Percentiles rank a stretch among this genome's conserved stretches.
Evolutionary conservation across 1,140 invertebrate species (phyloP).

Genomic region (Cydia pomonella): DNA sequence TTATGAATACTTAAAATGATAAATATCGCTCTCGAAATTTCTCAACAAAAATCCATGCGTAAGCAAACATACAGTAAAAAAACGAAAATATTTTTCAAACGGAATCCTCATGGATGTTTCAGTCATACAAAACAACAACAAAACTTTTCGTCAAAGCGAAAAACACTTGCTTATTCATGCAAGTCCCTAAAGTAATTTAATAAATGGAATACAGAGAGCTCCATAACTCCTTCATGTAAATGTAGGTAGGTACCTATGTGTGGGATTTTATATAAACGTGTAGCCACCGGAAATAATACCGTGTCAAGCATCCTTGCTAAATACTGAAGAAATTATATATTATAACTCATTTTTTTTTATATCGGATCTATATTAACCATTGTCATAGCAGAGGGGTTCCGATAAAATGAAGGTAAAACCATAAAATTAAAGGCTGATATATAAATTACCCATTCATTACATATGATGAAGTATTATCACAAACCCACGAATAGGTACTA

Average conservation of each 20-base stretch:
- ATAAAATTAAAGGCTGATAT: too few relatives aligned
- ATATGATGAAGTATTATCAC: too few relatives aligned
- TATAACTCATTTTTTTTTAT: background rate
- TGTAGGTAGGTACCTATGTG: slow-evolving; percentile 18
- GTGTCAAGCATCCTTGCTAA: background rate
- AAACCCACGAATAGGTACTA: too few relatives aligned
- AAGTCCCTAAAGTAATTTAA: slow-evolving; percentile 32
- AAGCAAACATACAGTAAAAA: slow-evolving; percentile 3
- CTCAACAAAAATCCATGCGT: background rate
- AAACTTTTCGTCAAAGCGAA: slow-evolving; percentile 32
- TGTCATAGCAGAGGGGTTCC: too few relatives aligned
- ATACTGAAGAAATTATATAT: background rate
- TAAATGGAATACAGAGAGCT: slow-evolving; percentile 33
- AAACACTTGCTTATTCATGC: slow-evolving; percentile 33
- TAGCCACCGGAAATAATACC: background rate
- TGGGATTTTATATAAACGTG: slow-evolving; percentile 12
- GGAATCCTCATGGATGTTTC: background rate
- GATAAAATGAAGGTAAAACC: too few relatives aligned
- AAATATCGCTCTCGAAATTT: background rate
- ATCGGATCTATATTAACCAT: background rate
- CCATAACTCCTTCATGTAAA: slow-evolving; percentile 32
- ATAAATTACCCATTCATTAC: too few relatives aligned
- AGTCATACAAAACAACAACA: slow-evolving; percentile 30
- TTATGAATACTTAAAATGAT: background rate
- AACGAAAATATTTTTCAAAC: slow-evolving; percentile 29